phyloP scores from a whole-genome alignment of 1,140 invertebrate species.

The Dolichoris vasculosae region DNA sequence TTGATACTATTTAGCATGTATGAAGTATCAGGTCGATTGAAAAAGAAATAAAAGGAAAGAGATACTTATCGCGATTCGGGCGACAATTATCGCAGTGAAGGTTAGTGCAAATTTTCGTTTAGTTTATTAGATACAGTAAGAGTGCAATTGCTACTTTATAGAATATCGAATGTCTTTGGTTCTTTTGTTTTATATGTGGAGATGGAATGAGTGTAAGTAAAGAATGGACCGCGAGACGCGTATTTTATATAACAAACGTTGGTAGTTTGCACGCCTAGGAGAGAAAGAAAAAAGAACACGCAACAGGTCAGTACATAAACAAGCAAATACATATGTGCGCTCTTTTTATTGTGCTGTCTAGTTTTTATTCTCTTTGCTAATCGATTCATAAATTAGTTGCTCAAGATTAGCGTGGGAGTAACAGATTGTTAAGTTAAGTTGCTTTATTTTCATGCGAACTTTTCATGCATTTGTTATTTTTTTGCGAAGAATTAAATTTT shows the following conservation, averaged over 20 bases:
- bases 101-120: not conserved
- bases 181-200: slow-evolving; percentile 64
- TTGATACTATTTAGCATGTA: not conserved
- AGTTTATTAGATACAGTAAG: not conserved
- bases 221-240: slow-evolving; percentile 59
- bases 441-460: not conserved
- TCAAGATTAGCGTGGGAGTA: not conserved
- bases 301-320: slow-evolving; percentile 66
- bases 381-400: slow-evolving; percentile 38
- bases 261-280: not conserved
- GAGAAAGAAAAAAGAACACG: slow-evolving; percentile 70
- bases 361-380: slow-evolving; percentile 13
- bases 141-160: slow-evolving; percentile 65
- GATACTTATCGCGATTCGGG: not conserved
- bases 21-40: not conserved
- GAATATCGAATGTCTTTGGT: slow-evolving; percentile 63
- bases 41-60: not conserved
- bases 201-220: slow-evolving; percentile 56
- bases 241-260: not conserved
- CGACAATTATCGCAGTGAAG: not conserved
- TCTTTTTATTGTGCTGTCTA: slow-evolving; percentile 2
- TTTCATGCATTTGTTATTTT: not conserved
- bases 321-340: not conserved
- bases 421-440: not conserved
- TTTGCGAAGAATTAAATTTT: too few species aligned